Percentiles rank a stretch among this genome's conserved stretches.
phyloP scores from a whole-genome alignment of 1,140 invertebrate genomes.

The Lamellibrachia luymesi region DNA sequence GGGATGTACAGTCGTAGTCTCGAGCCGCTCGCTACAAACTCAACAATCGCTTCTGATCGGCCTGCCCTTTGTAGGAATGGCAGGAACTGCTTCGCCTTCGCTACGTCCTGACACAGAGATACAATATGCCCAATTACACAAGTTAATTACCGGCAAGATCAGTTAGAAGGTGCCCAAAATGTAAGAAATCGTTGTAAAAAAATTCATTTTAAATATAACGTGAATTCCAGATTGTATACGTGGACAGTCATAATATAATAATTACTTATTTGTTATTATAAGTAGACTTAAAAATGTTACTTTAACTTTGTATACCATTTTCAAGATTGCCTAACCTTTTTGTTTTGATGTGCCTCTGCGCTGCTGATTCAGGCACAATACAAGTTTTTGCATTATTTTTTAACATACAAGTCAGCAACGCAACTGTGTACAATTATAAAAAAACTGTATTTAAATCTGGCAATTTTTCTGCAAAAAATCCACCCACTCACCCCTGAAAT shows the following conservation, averaged over 20 bases:
- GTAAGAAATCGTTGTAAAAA: not conserved
- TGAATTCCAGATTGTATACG: not conserved
- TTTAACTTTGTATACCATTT: no score
- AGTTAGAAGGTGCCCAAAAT: not conserved
- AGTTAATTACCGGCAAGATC: not conserved
- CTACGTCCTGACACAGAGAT: conserved; percentile 43
- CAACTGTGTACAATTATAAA: no score
- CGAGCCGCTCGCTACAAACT: conserved; percentile 93
- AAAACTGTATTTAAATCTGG: no score
- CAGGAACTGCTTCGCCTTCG: conserved; percentile 86
- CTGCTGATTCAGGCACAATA: no score
- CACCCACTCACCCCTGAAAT: conserved; percentile 69
- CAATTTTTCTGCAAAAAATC: not conserved
- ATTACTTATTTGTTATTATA: no score
- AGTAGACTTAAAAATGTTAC: no score
- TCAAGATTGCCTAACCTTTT: no score
- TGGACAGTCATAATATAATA: not conserved
- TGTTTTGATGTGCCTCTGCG: no score
- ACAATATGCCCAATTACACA: not conserved
- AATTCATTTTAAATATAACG: not conserved
- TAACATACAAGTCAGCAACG: no score
- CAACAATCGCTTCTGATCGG: conserved; percentile 84
- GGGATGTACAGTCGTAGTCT: conserved; percentile 88
- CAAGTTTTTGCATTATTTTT: no score
- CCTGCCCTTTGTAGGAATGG: conserved; percentile 84